phyloP scores from a whole-genome alignment of 2,797 vertebrate species.

The Siniperca obscura region DNA sequence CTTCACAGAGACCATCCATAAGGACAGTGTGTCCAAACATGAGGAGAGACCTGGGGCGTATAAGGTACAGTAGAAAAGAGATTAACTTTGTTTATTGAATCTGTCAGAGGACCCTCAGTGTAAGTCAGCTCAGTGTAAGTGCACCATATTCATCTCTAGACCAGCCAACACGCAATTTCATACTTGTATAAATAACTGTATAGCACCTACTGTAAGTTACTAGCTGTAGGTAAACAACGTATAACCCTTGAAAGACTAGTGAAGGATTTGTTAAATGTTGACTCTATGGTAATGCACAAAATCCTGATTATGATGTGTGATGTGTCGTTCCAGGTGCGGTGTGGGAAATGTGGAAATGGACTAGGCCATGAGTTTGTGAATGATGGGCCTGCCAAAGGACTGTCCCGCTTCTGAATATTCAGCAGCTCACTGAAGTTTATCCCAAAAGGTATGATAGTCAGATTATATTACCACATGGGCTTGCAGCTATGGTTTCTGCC shows the following conservation, averaged over 20 bases:
- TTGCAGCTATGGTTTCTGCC: background rate
- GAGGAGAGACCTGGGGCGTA: constrained; percentile 85
- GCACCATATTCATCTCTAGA: background rate
- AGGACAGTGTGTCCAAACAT: constrained; percentile 91
- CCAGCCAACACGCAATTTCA: background rate
- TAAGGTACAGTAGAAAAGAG: constrained; percentile 83
- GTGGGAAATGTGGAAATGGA: constrained; percentile 81
- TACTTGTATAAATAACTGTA: background rate
- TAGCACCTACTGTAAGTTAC: background rate
- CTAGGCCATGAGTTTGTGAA: constrained; percentile 95
- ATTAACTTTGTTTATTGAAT: background rate
- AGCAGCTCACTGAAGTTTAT: constrained; percentile 95
- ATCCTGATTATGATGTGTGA: background rate
- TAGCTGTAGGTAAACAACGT: background rate
- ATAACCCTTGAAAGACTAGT: background rate
- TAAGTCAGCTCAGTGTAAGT: background rate
- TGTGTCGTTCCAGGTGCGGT: constrained; percentile 68
- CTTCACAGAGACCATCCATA: constrained; percentile 90
- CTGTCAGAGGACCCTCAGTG: too few species aligned
- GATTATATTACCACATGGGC: background rate
- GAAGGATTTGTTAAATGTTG: background rate
- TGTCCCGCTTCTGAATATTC: constrained; percentile 98
- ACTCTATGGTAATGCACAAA: background rate
- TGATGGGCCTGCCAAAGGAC: constrained; percentile 87
- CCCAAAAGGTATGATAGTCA: constrained; percentile 87